Percentiles rank a stretch among this genome's conserved stretches.
phyloP scores from a whole-genome alignment of 1,140 invertebrate genomes.

The Drosophila orena region DNA sequence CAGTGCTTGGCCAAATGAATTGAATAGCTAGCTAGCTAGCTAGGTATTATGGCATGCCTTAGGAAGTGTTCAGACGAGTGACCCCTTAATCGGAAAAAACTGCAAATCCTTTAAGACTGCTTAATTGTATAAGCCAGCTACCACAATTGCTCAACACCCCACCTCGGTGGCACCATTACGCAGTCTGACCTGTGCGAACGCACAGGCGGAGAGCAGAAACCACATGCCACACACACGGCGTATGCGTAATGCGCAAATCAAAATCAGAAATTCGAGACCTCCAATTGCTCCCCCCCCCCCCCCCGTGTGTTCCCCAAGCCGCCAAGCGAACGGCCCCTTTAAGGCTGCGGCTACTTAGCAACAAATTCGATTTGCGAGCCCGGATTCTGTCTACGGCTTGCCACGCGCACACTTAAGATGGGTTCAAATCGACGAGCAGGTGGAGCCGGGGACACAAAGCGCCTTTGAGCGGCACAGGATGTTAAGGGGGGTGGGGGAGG shows the following conservation, averaged over 20 bases:
- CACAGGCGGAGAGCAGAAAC: slow-evolving; percentile 8
- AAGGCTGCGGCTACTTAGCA: slow-evolving; percentile 74
- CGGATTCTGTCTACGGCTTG: slow-evolving; percentile 67
- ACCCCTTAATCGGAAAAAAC: background rate
- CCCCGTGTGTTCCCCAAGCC: background rate
- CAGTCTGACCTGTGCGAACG: slow-evolving; percentile 24
- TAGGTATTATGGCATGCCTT: too few relatives aligned
- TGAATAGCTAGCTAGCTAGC: too few relatives aligned
- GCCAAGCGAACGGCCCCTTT: slow-evolving; percentile 4
- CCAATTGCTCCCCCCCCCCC: too few relatives aligned
- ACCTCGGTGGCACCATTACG: slow-evolving; percentile 4
- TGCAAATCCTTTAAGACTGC: background rate
- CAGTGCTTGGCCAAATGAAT: too few relatives aligned
- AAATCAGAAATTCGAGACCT: slow-evolving; percentile 71
- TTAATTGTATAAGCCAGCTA: background rate
- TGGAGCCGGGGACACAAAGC: slow-evolving; percentile 55
- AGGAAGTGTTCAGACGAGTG: too few relatives aligned
- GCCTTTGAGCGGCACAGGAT: slow-evolving; percentile 65
- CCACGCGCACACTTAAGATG: slow-evolving; percentile 79
- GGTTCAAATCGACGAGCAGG: background rate
- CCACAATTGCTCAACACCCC: background rate
- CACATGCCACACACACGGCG: slow-evolving; percentile 51
- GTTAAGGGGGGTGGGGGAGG: background rate
- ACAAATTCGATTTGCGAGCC: slow-evolving; percentile 76
- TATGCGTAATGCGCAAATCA: slow-evolving; percentile 81